Evolutionary conservation across 2,113 vertebrate genomes (phyloP), one percentile per base, ranked within the genome.

Genomic region (Gasterosteus nipponicus): DNA sequence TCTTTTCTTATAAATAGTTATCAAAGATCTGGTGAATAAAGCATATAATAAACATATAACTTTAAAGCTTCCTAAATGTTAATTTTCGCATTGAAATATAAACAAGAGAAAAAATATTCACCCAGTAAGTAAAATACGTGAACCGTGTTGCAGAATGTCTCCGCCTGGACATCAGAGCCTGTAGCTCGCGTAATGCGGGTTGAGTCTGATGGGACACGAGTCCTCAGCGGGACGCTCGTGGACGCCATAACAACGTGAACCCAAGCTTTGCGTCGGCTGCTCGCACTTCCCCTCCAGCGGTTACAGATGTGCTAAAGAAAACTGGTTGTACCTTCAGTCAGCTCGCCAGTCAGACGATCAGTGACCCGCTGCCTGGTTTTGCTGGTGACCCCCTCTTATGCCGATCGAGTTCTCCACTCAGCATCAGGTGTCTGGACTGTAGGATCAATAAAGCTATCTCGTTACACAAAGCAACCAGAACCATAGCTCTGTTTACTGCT

Each of bases 381-480:
- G 57, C 73, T 63, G 33, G 3, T 68, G 78, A 76, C 75, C 65
- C 47, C 41, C 26, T 49, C 29, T 49, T 11, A 39, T 10, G 11
- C 72, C 53, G 73, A 86, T 89, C 72, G 58, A 11, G 74, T 90
- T 87, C 87, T 76, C 62, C 66, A 51, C 9, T 56, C 29, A 56
- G 81, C 81, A 69, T 92, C 87, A 81, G 62, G 74, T 90, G 83
- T 89, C 91, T 10, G 72, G 18, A 7, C 70, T 6, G 66, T 22
- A 29, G 76, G 54, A 81, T 79, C 61, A 29, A 67, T 70, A 65
- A 22, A 69, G 81, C 66, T 73, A 77, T 91, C 81, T 31, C 4
- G 44, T 87, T 84, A 78, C 83, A 68, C 71, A 26, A 81, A 77
- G 71, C 39, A 14, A 0, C 2, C 35, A 5, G 0, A 35, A 2